Evolutionary conservation across 2,888 invertebrate genomes (phyloP), one percentile per base, ranked within the genome.

Genomic region (Argyresthia albistria): DNA sequence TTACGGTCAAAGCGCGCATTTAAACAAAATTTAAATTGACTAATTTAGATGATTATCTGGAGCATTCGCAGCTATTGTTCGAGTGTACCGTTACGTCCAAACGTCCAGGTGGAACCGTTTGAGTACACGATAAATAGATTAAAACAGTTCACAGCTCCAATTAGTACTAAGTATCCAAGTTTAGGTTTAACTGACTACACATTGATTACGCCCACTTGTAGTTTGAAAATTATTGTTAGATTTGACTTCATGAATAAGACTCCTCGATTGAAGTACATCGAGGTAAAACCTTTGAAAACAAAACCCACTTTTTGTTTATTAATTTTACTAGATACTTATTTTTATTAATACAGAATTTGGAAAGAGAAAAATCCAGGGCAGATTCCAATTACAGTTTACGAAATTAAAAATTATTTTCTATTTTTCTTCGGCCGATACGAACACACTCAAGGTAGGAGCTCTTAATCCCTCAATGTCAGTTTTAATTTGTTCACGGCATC

Each of bases 391-490:
- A 60, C 60, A 62, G 62, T 65, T 65, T 59, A 57, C 54, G 58
- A 59, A 60, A 63, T 62, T 62, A 64, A 63, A 60, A 60, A 67
- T 63, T 61, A 59, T 64, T 64, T 65, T 69, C 63, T 67, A 65
- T 67, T 63, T 60, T 65, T 59, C 61, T 61, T 59, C 59, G 65
- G 63, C 65, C 69, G 63, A 72, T 71, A 76, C 71, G 67, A 70
- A 73, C 72, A 70, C 70, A 73, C 70, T 71, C 71, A 65, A 73
- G 71, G 68, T 66, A 61, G 63, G 59, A 64, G 69, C 73, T 75
- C 80, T 79, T 86, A 84, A 87, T 87, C 80, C 83, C 80, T 87
- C 86, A 86, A 79, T 80, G 86, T 87, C 86, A 75, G 78, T 73
- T 75, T 82, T 86, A 84, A 87, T 87, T 87, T 87, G 76, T 69